A percentile compares a stretch with the other conserved stretches of the same genome.
Evolutionary conservation across 2,888 invertebrate species (phyloP).

Genomic region (Trichogramma dendrolimi): DNA sequence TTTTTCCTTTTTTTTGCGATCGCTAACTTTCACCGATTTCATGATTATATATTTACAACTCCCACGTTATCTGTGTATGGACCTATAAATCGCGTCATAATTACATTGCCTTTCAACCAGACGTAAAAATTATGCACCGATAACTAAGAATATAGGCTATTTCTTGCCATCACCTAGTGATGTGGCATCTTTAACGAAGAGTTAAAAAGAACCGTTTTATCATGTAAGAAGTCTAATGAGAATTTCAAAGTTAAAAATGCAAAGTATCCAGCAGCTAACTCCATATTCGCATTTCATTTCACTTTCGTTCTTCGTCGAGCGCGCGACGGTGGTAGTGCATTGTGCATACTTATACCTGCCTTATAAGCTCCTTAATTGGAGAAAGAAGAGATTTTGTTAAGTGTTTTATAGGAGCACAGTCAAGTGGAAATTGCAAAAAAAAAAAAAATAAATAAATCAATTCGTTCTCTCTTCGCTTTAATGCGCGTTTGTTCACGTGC

Average conservation of each 20-base stretch:
- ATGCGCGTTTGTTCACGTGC: neutral
- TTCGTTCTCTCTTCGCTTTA: neutral
- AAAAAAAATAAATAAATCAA: neutral
- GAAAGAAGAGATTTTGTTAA: constrained; percentile 5
- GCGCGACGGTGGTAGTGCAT: neutral
- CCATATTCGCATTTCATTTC: constrained; percentile 8
- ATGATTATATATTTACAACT: constrained; percentile 10
- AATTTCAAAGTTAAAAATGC: too few species aligned
- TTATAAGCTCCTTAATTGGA: neutral
- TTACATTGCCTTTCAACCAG: too few species aligned
- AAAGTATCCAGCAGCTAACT: constrained; percentile 7
- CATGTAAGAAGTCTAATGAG: too few species aligned
- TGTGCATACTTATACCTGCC: too few species aligned
- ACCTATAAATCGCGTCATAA: too few species aligned
- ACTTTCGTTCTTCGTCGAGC: constrained; percentile 12
- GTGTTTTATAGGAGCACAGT: neutral
- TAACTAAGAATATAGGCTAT: too few species aligned
- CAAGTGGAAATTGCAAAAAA: constrained; percentile 12
- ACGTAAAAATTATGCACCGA: too few species aligned
- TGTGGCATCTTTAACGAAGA: too few species aligned
- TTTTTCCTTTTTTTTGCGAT: constrained; percentile 19
- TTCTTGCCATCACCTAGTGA: too few species aligned
- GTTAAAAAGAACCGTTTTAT: too few species aligned
- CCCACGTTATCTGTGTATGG: constrained; percentile 10
- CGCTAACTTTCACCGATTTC: constrained; percentile 25